These are phyloP conservation scores for Aspiorhynchus laticeps DNA, from an alignment of 2,113 vertebrate genomes.

Conservation along the genomic window DNA sequence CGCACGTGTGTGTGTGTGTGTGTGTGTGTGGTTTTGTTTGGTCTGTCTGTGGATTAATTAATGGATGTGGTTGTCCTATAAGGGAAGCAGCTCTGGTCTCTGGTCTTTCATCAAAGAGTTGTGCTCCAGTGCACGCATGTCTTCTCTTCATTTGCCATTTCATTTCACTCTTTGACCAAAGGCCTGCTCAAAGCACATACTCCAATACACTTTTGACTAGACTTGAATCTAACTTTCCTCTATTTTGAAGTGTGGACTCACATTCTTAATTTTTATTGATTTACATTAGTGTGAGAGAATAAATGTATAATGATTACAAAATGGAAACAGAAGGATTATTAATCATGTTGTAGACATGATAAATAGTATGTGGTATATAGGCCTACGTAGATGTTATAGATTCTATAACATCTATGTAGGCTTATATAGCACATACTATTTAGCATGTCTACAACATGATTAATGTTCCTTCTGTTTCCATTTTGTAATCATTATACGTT, in stretches of 20 bases:
- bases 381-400: too few relatives aligned
- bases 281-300: too few relatives aligned
- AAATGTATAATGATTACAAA: too few relatives aligned
- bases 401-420: neutral
- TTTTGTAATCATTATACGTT: neutral
- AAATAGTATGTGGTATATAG: too few relatives aligned
- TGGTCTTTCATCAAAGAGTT: neutral
- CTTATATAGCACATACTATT: neutral
- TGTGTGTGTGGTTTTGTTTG: neutral
- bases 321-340: too few relatives aligned
- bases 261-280: neutral
- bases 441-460: neutral
- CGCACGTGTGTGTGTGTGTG: too few relatives aligned
- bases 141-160: neutral
- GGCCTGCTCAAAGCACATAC: neutral
- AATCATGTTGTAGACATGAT: too few relatives aligned
- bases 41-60: neutral
- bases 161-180: neutral
- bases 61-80: neutral
- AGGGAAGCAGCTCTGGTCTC: slow-evolving; percentile 2
- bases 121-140: slow-evolving; percentile 3
- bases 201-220: neutral
- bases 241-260: neutral
- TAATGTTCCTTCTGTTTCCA: neutral
- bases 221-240: neutral